Base-by-base conservation (phyloP, 1,140 invertebrate genomes). In the Lordiphosa clarofinis region DNA sequence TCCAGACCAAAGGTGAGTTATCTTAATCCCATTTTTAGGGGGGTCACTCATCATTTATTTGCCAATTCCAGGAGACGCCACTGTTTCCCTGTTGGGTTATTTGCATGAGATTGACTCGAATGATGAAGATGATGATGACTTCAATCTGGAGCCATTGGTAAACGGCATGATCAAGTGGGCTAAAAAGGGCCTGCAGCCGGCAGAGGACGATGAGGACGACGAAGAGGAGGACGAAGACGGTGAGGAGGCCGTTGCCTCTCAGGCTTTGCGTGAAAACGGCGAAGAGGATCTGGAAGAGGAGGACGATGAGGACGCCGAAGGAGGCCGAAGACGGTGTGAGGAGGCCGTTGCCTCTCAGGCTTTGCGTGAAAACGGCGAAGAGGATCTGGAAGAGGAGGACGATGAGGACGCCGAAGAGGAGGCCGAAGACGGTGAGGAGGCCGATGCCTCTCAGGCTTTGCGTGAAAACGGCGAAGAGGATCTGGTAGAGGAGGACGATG, bases 51-150 rank as follows among this genome's bases (percentile, higher is more conserved):
- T n/a, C n/a, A n/a, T n/a, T n/a, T n/a, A n/a, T n/a, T n/a, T n/a
- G n/a, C n/a, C n/a, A n/a, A n/a, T n/a, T n/a, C n/a, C n/a, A n/a
- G n/a, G 96, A 8, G 92, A 92, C 86, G 93, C 93, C 71, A 92
- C 91, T 74, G 92, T 96, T 9, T 94, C 95, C 71, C 89, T 96
- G 47, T 93, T 93, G 69, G 95, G 95, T 3, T 95, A 94, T 79
- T 78, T 94, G 38, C 91, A 93, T 48, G 91, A 92, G 31, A 28
- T 57, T 19, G 92, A 93, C 3, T 84, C 57, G 19, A 59, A 73
- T 1, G 87, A 86, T 11, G 86, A 89, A 5, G 73, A 86, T 35
- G 79, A 75, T 52, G 72, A 78, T 21, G 71, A 76, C 3, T 63
- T 74, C 6, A 55, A 62, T 3, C 46, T 86, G 15, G 56, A 64